phyloP scores from a whole-genome alignment of 2,113 vertebrate species.

The Tenebrosternarchus preto region DNA sequence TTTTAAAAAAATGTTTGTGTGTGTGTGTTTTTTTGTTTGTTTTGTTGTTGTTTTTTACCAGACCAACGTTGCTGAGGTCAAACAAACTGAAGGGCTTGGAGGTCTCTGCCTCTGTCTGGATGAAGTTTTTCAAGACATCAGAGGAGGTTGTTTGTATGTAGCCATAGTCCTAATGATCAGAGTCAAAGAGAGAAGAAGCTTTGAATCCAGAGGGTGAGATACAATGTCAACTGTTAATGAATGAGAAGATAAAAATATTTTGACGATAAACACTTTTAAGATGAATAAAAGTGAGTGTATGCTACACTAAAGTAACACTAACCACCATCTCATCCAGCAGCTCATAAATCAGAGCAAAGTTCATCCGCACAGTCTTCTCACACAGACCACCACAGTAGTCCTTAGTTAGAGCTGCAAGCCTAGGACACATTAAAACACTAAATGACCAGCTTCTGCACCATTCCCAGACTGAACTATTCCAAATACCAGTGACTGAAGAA shows the following conservation, averaged over 20 bases:
- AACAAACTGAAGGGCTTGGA: conserved; percentile 86
- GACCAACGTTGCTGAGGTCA: conserved; percentile 84
- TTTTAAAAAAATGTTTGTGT: conserved; percentile 24
- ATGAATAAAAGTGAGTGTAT: background rate
- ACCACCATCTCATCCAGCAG: conserved; percentile 88
- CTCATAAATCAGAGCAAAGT: conserved; percentile 88
- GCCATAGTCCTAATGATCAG: conserved; percentile 80
- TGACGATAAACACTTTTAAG: background rate
- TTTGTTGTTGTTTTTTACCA: no score
- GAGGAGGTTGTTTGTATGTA: conserved; percentile 85
- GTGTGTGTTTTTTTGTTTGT: no score
- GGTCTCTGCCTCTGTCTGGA: conserved; percentile 83
- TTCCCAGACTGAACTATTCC: no score
- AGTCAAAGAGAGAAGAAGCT: background rate
- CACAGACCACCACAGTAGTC: conserved; percentile 85
- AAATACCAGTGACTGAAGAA: no score
- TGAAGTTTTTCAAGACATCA: conserved; percentile 87
- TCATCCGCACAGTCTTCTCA: conserved; percentile 81
- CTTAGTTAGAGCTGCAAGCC: conserved; percentile 78
- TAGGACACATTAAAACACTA: conserved; percentile 51
- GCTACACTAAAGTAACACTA: conserved; percentile 45
- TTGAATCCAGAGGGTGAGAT: background rate
- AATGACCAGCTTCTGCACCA: background rate
- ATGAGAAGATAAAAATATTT: background rate
- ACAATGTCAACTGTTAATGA: background rate